Evolutionary conservation across 2,797 vertebrate genomes (phyloP), one percentile per base, ranked within the genome.

Genomic region (Rhadinocentrus ornatus): DNA sequence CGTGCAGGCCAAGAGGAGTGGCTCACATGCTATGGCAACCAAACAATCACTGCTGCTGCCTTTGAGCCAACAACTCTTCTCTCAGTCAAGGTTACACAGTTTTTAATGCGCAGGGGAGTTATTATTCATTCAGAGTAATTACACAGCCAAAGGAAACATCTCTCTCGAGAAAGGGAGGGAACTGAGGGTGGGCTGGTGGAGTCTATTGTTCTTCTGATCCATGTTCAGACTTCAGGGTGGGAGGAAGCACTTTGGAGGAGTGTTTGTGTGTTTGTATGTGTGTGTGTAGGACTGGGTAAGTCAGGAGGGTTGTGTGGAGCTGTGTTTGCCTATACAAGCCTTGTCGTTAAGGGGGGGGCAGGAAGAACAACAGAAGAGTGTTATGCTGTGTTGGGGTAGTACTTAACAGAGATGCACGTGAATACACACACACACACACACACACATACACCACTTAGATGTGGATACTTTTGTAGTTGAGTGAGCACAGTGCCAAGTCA

Each of bases 331-430:
- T 71, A 71, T 62, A 75, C 4, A 26, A 73, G 73, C 58, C 80
- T 81, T 13, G 63, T 88, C 78, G 87, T 44, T 44, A 44, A 3
- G 18, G 31, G 74, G 77, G 63, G 78, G 75, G 86, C 80, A 85
- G 78, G 74, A 77, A 73, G 77, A 91, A 88, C 75, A 91, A 82
- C 84, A 81, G 73, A 69, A 79, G 86, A 78, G 86, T 86, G 82
- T 86, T 88, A 62, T 80, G 80, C 81, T 73, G 70, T 69, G 57
- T 58, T 89, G 82, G 79, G 81, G 39, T 74, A 75, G 80, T 83
- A 78, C 82, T 85, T 80, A 86, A 83, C 64, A 22, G 70, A 29
- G 46, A 37, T 60, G 29, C 74, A 62, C 57, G 59, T 54, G 61
- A 37, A 37, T 58, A 56, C 26, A 35, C 50, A 24, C 26, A 63